phyloP scores from a whole-genome alignment of 2,797 vertebrate genomes.

The Steatocranus sp. region DNA sequence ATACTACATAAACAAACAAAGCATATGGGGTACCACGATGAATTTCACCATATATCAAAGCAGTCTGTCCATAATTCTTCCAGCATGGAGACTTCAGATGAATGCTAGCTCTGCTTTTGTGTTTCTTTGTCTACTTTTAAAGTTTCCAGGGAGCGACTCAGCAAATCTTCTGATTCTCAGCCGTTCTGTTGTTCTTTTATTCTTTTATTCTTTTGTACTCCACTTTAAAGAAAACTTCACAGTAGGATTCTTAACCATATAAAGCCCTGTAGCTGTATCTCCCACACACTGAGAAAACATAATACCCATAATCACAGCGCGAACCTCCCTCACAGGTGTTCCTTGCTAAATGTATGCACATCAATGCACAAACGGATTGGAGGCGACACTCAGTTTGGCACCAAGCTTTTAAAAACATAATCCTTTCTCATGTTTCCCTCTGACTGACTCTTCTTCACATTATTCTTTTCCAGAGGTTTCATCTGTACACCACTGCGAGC shows the following conservation, averaged over 20 bases:
- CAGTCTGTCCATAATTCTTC: neutral
- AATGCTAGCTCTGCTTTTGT: neutral
- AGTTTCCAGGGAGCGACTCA: neutral
- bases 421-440: neutral
- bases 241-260: neutral
- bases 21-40: neutral
- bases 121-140: neutral
- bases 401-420: neutral
- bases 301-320: slow-evolving; percentile 16
- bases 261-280: slow-evolving; percentile 7
- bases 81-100: neutral
- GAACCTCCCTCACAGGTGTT: slow-evolving; percentile 15
- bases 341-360: slow-evolving; percentile 3
- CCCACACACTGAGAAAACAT: slow-evolving; percentile 21
- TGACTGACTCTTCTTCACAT: neutral
- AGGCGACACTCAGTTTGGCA: neutral
- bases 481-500: neutral
- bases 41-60: neutral
- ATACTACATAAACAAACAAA: neutral
- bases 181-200: neutral
- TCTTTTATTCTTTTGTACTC: neutral
- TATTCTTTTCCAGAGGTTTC: neutral
- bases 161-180: neutral
- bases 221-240: neutral
- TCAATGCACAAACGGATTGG: neutral